A percentile compares a stretch with the other conserved stretches of the same genome.
Conservation (phyloP, 2,797 vertebrate genomes). For the Loriculus beryllinus region DNA sequence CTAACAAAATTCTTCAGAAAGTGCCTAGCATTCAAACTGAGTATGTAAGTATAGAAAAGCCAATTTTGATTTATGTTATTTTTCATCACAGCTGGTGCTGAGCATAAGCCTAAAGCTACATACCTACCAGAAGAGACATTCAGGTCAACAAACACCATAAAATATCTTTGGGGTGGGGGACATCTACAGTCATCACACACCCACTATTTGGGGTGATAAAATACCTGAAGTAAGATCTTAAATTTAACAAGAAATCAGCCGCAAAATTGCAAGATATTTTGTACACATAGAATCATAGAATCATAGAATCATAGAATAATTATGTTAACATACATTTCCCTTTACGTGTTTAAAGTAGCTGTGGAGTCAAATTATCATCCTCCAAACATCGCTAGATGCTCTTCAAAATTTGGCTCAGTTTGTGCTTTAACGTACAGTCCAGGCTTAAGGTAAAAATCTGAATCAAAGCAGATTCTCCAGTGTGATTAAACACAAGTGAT, state of each 20-base stretch:
- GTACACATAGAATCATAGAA: too few species aligned
- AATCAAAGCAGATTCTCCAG: background rate
- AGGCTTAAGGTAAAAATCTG: background rate
- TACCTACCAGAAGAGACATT: background rate
- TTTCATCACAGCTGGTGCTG: background rate
- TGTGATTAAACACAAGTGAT: background rate
- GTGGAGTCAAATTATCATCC: background rate
- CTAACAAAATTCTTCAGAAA: background rate
- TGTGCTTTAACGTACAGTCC: background rate
- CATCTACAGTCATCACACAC: background rate
- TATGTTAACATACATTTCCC: background rate
- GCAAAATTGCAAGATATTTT: background rate
- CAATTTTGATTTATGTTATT: background rate
- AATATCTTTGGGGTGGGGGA: background rate
- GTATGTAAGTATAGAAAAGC: background rate
- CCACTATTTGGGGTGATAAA: background rate
- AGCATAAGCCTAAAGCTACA: background rate
- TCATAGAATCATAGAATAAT: too few species aligned
- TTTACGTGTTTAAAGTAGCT: background rate
- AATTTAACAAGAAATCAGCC: background rate
- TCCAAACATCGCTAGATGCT: rapidly evolving
- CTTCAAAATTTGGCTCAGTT: background rate
- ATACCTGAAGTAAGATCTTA: background rate
- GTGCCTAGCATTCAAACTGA: background rate
- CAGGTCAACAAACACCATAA: background rate